phyloP scores from a whole-genome alignment of 2,888 invertebrate species.

The Scaptomyza caliginosa region DNA sequence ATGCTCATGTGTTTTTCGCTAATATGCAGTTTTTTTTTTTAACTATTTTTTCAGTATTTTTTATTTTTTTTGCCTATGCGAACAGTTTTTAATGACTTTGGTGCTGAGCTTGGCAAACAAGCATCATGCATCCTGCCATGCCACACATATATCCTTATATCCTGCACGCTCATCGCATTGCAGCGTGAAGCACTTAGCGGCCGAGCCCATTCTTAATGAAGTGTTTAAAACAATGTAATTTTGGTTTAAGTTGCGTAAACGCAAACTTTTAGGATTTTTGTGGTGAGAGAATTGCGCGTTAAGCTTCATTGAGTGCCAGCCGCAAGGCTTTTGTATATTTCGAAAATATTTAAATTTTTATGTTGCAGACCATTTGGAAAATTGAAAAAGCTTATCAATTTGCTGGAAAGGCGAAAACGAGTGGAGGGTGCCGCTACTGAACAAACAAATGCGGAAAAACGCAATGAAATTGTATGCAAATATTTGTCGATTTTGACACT shows the following conservation, averaged over 20 bases:
- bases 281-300: conserved; percentile 30
- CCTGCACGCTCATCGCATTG: conserved; percentile 30
- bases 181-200: conserved; percentile 32
- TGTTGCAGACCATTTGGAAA: conserved; percentile 66
- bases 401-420: not conserved
- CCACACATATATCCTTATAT: conserved; percentile 41
- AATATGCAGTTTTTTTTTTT: conserved; percentile 76
- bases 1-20: conserved; percentile 69
- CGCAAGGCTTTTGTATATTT: conserved; percentile 66
- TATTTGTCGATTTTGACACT: conserved; percentile 70
- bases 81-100: conserved; percentile 79
- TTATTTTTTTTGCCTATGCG: conserved; percentile 71
- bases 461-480: conserved; percentile 63
- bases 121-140: conserved; percentile 62
- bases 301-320: conserved; percentile 57
- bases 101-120: conserved; percentile 73
- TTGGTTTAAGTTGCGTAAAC: conserved; percentile 64
- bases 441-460: conserved; percentile 26
- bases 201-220: conserved; percentile 71
- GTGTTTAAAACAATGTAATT: conserved; percentile 79
- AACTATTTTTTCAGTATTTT: conserved; percentile 1
- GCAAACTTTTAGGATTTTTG: conserved; percentile 43
- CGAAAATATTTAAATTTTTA: conserved; percentile 77
- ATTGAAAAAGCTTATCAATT: conserved; percentile 67
- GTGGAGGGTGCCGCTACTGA: conserved; percentile 6